Base-by-base conservation (phyloP, 1,140 invertebrate genomes). In the Procambarus clarkii region DNA sequence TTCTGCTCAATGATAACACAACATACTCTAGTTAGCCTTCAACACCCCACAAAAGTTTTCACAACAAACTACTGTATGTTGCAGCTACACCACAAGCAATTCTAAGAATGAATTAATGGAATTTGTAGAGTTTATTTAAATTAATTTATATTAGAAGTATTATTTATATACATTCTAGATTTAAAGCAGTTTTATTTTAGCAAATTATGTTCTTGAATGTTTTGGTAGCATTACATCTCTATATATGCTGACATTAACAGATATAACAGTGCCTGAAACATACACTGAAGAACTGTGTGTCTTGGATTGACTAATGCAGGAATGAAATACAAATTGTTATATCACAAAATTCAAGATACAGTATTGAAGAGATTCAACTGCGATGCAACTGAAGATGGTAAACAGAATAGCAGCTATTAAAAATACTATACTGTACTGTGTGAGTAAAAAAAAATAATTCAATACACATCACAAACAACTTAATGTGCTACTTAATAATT, bases 1-100 rank as follows among this genome's bases (percentile, higher is more conserved):
- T 50, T 80, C 89, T 91, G 89, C 46, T 69, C 54, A 85, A 44
- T 76, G 85, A 86, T 74, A 74, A 74, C 74, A 85, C 60, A 71
- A 85, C 54, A 85, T 8, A 48, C 76, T 58, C 74, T 7, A 24
- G 15, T 82, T 15, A 71, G 45, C 69, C 69, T 74, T 21, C 60
- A 9, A 85, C 83, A 85, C 83, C 60, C 44, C 60, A 74, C 46
- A 21, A 48, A 34, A 21, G 24, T 7, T 4, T 18, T 48, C 48
- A 54, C 11, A 54, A 74, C 5, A 74, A 74, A 69, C 18, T 21
- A 69, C 21, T 11, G 21, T 69, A 18, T 34, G 34, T 34, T 69
- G 21, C 64, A 69, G 11, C 21, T 21, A 69, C 18, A 69, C 64
- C 64, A 69, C 18, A 4, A 18, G 1, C 0, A 8, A 34, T 74